Evolutionary conservation across 2,797 vertebrate species (phyloP).

Genomic region (Parambassis ranga): DNA sequence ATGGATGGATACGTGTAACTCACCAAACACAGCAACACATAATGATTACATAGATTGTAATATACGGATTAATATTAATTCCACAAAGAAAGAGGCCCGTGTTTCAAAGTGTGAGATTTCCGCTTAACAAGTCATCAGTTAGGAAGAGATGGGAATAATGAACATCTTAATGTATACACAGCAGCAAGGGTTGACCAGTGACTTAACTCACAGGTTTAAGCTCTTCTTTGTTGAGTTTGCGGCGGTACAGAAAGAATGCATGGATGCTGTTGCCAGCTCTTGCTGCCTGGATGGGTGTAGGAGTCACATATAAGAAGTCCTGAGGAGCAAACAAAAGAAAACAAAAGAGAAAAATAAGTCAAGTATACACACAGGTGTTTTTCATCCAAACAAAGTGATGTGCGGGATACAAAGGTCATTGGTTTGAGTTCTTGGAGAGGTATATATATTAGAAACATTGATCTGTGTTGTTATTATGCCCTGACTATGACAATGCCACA

Average conservation of each 20-base stretch:
- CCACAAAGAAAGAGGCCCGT: background rate
- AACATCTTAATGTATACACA: background rate
- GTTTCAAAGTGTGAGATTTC: background rate
- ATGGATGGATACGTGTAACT: slow-evolving; percentile 12
- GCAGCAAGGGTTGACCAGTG: background rate
- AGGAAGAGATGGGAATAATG: slow-evolving; percentile 22
- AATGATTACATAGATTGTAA: background rate
- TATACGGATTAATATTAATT: background rate
- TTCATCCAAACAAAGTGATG: background rate
- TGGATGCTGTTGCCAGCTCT: slow-evolving; percentile 82
- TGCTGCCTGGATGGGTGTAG: slow-evolving; percentile 87
- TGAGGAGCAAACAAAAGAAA: slow-evolving; percentile 41
- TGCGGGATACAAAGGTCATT: background rate
- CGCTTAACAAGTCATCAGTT: slow-evolving; percentile 2
- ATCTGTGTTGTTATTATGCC: background rate
- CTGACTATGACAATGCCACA: too few species aligned
- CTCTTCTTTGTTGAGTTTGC: slow-evolving; percentile 83
- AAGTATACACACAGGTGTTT: background rate
- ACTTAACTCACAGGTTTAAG: slow-evolving; percentile 80
- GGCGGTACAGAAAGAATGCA: slow-evolving; percentile 79
- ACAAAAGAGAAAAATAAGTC: background rate
- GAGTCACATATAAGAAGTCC: slow-evolving; percentile 89
- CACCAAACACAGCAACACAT: background rate
- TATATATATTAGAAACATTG: background rate
- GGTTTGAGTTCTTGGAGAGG: background rate